Evolutionary conservation across 2,797 vertebrate species (phyloP), one percentile per base, ranked within the genome.

Genomic region (Protonibea diacanthus): DNA sequence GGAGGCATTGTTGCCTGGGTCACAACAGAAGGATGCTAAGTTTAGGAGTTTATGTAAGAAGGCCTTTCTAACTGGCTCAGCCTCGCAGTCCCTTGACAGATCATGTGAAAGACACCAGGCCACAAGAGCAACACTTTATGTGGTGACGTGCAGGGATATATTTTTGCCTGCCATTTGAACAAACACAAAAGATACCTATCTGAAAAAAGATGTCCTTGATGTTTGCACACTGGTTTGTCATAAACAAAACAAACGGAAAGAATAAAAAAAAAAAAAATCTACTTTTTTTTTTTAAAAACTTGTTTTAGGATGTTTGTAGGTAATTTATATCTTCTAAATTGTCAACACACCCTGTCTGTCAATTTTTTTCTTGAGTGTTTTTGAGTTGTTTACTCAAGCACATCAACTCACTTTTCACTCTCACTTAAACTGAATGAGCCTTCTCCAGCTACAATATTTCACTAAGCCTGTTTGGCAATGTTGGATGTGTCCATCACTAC

Each of bases 361-460:
- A 93, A 11, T 51, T 89, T 78, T 84, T 64, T 71, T 71, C 76
- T 53, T 84, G 88, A 90, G 85, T 91, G 89, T 92, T 90, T 80
- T 89, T 87, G 91, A 91, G 85, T 89, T 94, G 92, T 92, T 93
- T 93, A 94, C 91, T 92, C 88, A 84, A 81, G 86, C 91, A 86
- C 90, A 93, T 94, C 92, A 93, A 92, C 92, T 93, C 92, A 92
- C 91, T 91, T 94, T 93, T 94, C 92, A 93, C 91, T 93, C 91
- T 93, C 92, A 83, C 89, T 94, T 92, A 91, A 91, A 90, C 85
- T 90, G 88, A 92, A 93, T 91, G 90, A 93, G 91, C 87, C 82
- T 71, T 80, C 76, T 68, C 80, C 86, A 86, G 91, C 87, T 86
- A 63, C 82, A 84, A 82, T 90, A 83, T 89, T 91, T 88, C 88